Conservation (phyloP, 1,140 invertebrate species). For the Drosophila bipectinata region DNA sequence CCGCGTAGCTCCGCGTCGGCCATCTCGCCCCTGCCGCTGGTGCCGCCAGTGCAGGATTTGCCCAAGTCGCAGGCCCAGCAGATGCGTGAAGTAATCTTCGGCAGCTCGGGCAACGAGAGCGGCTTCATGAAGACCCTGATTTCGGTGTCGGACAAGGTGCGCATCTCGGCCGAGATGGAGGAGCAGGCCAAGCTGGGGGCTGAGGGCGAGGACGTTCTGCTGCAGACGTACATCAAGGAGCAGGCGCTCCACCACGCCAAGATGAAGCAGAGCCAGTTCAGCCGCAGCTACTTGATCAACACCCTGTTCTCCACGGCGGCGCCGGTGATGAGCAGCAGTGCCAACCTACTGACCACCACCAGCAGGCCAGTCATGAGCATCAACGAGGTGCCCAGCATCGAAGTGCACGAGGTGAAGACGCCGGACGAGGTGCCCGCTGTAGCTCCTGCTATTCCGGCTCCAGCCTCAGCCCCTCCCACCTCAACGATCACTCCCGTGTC, state of each 20-base stretch:
- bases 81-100: constrained; percentile 79
- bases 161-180: constrained; percentile 69
- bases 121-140: constrained; percentile 81
- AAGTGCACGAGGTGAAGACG: constrained; percentile 68
- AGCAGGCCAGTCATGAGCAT: constrained; percentile 36
- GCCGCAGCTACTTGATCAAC: constrained; percentile 50
- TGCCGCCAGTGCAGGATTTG: constrained; percentile 11
- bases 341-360: constrained; percentile 4
- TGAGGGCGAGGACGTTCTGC: constrained; percentile 83
- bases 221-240: constrained; percentile 91
- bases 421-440: constrained; percentile 44
- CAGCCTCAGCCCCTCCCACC: background rate
- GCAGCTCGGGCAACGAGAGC: constrained; percentile 63
- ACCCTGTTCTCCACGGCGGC: constrained; percentile 19
- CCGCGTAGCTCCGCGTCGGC: constrained; percentile 42
- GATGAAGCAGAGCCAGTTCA: constrained; percentile 88
- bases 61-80: constrained; percentile 77
- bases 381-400: constrained; percentile 64
- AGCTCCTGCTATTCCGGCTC: background rate
- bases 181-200: constrained; percentile 65
- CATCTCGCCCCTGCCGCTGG: constrained; percentile 8
- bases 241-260: constrained; percentile 89
- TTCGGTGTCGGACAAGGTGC: constrained; percentile 80
- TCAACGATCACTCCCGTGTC: background rate
- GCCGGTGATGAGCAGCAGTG: constrained; percentile 25